Evolutionary conservation across 2,113 vertebrate species (phyloP).

Genomic region (Corythornis vintsioides): DNA sequence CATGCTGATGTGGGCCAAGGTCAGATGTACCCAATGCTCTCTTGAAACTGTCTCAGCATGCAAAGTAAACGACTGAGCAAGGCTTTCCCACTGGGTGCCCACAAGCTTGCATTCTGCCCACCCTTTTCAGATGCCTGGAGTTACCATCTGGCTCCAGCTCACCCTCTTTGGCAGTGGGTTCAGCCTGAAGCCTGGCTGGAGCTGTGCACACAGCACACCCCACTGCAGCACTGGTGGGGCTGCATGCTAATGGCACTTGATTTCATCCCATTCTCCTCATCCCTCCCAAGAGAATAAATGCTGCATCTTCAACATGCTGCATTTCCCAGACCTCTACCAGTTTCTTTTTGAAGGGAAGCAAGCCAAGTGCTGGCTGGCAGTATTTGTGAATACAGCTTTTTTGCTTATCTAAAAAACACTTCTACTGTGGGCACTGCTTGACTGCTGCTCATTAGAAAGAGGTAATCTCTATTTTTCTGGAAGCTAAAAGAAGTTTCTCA

Average conservation of each 20-base stretch:
- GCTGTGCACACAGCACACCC: not conserved
- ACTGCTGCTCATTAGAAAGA: not conserved
- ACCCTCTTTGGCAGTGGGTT: not conserved
- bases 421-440: not conserved
- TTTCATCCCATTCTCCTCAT: not conserved
- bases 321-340: not conserved
- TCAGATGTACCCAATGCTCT: not conserved
- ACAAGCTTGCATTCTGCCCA: not conserved
- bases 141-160: not conserved
- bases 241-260: not conserved
- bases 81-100: not conserved
- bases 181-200: not conserved
- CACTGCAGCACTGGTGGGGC: not conserved
- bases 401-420: slow-evolving; percentile 27
- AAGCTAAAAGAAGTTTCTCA: not conserved
- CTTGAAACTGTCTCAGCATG: not conserved
- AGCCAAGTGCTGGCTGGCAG: slow-evolving; percentile 14
- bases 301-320: not conserved
- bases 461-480: not conserved
- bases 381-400: not conserved
- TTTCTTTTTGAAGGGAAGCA: slow-evolving; percentile 1
- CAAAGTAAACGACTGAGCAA: not conserved
- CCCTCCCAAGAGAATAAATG: not conserved
- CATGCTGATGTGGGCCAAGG: not conserved
- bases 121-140: not conserved